Percentiles rank a stretch among this genome's conserved stretches.
phyloP scores from a whole-genome alignment of 2,113 vertebrate species.

The Taxidea taxus region DNA sequence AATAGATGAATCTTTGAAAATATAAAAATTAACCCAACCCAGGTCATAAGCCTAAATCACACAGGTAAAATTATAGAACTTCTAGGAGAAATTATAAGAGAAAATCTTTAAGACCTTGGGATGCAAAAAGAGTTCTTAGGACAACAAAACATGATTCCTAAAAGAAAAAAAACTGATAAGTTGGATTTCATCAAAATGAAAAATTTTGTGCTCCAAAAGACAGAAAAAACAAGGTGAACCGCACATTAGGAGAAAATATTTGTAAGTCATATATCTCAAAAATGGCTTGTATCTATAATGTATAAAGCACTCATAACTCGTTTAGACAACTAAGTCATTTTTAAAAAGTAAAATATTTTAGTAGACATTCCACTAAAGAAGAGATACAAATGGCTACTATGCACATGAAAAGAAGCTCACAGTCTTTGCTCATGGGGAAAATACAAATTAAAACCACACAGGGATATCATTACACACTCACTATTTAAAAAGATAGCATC shows the following conservation, averaged over 20 bases:
- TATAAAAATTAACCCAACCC: neutral
- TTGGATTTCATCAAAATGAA: neutral
- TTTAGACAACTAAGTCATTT: neutral
- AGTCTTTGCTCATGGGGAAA: neutral
- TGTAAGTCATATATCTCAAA: neutral
- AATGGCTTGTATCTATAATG: neutral
- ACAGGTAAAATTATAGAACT: neutral
- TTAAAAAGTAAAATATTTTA: neutral
- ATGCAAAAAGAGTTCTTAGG: neutral
- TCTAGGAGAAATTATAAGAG: neutral
- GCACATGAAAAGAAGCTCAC: neutral
- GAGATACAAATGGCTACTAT: neutral
- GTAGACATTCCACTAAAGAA: neutral
- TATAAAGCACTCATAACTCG: neutral
- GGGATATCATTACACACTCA: neutral
- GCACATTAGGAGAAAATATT: neutral
- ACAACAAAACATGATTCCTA: neutral
- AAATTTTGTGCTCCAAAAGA: neutral
- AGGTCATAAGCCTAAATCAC: neutral
- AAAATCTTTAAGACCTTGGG: neutral
- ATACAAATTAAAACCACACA: neutral
- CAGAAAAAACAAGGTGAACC: neutral
- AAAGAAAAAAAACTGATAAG: neutral
- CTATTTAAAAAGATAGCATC: neutral
- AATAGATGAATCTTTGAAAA: neutral